Conservation (phyloP, 2,888 invertebrate species). For the Baronia brevicornis region DNA sequence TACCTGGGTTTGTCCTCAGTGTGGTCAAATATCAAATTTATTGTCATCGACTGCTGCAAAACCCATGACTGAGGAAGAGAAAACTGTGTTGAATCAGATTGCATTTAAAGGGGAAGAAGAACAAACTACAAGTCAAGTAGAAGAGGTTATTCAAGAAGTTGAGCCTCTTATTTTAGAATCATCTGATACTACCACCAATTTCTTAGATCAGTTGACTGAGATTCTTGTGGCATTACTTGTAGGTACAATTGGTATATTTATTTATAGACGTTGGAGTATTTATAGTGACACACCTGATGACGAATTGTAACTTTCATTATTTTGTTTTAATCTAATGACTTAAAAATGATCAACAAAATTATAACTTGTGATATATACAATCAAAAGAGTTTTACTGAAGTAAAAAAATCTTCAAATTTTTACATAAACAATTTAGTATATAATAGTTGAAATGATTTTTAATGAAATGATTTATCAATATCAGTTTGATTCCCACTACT, state of each 20-base stretch:
- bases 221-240: conserved; percentile 58
- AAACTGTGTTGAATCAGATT: conserved; percentile 64
- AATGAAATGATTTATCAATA: too few relatives aligned
- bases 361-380: too few relatives aligned
- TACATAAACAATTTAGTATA: too few relatives aligned
- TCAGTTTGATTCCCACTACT: too few relatives aligned
- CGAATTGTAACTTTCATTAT: conserved; percentile 7
- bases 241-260: conserved; percentile 59
- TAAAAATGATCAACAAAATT: too few relatives aligned
- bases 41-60: conserved; percentile 64
- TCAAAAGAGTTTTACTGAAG: too few relatives aligned
- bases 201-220: conserved; percentile 61
- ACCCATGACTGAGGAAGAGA: conserved; percentile 66
- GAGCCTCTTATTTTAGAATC: conserved; percentile 53
- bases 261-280: conserved; percentile 61
- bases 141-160: conserved; percentile 44
- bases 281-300: conserved; percentile 3
- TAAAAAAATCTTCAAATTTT: too few relatives aligned
- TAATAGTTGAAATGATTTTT: too few relatives aligned
- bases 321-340: too few relatives aligned
- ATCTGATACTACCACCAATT: conserved; percentile 47
- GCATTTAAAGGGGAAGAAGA: conserved; percentile 70
- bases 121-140: conserved; percentile 43
- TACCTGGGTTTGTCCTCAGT: conserved; percentile 53
- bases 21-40: conserved; percentile 56